Percentiles rank a stretch among this genome's conserved stretches.
Conservation (phyloP, 2,888 invertebrate species). For the Empis stercorea region DNA sequence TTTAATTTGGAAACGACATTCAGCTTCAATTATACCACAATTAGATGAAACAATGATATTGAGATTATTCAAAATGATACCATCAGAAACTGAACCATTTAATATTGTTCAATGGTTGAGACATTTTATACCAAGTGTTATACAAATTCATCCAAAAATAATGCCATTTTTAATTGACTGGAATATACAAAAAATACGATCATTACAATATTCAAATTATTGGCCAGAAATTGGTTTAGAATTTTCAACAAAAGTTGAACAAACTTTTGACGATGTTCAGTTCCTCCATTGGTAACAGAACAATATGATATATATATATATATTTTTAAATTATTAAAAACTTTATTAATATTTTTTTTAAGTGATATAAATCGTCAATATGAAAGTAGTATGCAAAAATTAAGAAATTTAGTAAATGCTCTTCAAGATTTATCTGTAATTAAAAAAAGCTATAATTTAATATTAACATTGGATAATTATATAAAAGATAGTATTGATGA, state of each 20-base stretch:
- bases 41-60: constrained; percentile 25
- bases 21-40: constrained; percentile 25
- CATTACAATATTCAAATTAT: constrained; percentile 28
- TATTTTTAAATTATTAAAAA: background rate
- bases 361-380: constrained; percentile 32
- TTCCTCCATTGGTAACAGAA: constrained; percentile 32
- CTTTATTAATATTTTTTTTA: constrained; percentile 2
- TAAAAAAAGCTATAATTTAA: constrained; percentile 30
- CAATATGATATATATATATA: constrained; percentile 5
- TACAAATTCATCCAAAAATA: constrained; percentile 29
- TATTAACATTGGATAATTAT: constrained; percentile 32
- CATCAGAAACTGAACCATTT: constrained; percentile 27
- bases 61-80: constrained; percentile 27
- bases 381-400: constrained; percentile 27
- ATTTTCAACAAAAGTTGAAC: constrained; percentile 28
- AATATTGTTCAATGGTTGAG: constrained; percentile 32
- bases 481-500: constrained; percentile 30
- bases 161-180: constrained; percentile 32
- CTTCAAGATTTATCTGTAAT: constrained; percentile 29
- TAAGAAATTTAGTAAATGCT: constrained; percentile 26
- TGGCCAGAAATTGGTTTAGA: constrained; percentile 37
- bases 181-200: constrained; percentile 30
- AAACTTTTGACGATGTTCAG: constrained; percentile 29
- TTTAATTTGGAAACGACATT: constrained; percentile 33
- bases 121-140: constrained; percentile 30